Evolutionary conservation across 2,888 invertebrate species (phyloP).

Genomic region (Lasioglossum malachurum): DNA sequence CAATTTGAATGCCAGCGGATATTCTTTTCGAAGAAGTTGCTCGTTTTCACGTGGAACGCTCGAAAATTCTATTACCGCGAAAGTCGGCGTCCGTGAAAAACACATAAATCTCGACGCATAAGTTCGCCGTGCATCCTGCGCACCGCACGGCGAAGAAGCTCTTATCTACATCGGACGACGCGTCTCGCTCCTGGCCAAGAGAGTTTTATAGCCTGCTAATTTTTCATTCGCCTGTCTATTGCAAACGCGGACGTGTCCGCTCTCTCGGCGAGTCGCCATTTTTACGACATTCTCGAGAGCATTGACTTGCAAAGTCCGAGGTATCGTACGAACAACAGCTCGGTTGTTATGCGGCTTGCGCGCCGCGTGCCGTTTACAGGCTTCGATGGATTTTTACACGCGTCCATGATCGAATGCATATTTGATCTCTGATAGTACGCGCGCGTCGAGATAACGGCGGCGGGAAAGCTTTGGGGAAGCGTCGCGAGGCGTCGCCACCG

Average conservation of each 20-base stretch:
- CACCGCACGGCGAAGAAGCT: neutral
- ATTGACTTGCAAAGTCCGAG: conserved; percentile 17
- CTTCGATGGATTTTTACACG: neutral
- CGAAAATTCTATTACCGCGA: conserved; percentile 13
- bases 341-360: conserved; percentile 1
- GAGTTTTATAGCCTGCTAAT: conserved; percentile 17
- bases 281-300: conserved; percentile 22
- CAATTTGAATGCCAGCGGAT: conserved; percentile 2
- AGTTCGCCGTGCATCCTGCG: neutral
- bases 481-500: conserved; percentile 65
- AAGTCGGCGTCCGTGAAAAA: neutral
- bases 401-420: neutral
- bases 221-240: conserved; percentile 26
- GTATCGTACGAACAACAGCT: neutral
- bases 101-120: conserved; percentile 2
- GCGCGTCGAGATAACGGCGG: conserved; percentile 45
- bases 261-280: conserved; percentile 2
- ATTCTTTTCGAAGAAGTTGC: neutral
- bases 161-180: conserved; percentile 6
- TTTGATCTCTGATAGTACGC: conserved; percentile 38
- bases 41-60: neutral
- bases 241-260: conserved; percentile 19
- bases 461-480: conserved; percentile 9
- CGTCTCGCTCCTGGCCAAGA: conserved; percentile 5
- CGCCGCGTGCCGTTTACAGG: neutral